These are phyloP conservation scores for Bombus vancouverensis DNA, from an alignment of 1,140 invertebrate species.

Conservation along the genomic window DNA sequence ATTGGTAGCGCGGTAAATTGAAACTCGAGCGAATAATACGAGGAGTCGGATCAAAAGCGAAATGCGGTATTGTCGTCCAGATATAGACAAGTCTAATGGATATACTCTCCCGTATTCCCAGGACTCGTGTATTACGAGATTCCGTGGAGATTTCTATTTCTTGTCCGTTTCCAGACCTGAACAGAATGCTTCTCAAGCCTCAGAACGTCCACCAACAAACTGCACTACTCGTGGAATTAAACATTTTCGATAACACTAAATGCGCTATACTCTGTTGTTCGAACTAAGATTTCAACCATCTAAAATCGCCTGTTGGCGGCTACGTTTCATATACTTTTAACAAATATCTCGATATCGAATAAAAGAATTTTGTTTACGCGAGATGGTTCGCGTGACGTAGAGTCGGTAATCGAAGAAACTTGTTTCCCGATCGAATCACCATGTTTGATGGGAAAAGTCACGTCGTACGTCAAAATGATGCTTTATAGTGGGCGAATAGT, in stretches of 20 bases:
- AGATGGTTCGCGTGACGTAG: background rate
- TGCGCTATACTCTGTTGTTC: too few relatives aligned
- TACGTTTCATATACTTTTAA: background rate
- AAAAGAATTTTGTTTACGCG: background rate
- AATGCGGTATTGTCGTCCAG: conserved; percentile 43
- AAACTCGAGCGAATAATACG: conserved; percentile 21
- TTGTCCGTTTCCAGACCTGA: background rate
- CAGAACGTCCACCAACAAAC: background rate
- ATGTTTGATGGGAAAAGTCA: background rate
- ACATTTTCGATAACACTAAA: background rate
- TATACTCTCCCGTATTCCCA: conserved; percentile 43
- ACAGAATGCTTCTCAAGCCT: background rate
- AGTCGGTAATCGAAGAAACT: background rate
- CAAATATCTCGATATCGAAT: background rate
- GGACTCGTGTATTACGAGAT: conserved; percentile 15
- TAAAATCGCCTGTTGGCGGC: background rate
- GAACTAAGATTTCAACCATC: fast-evolving
- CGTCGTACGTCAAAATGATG: background rate
- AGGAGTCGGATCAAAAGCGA: conserved; percentile 35
- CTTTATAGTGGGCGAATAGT: too few relatives aligned
- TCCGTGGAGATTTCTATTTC: conserved; percentile 47
- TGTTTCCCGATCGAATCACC: background rate
- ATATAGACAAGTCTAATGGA: conserved; percentile 40
- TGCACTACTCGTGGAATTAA: background rate
- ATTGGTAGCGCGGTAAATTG: conserved; percentile 33